These are phyloP conservation scores for Dromas ardeola DNA, from an alignment of 2,113 vertebrate species.

Conservation along the genomic window DNA sequence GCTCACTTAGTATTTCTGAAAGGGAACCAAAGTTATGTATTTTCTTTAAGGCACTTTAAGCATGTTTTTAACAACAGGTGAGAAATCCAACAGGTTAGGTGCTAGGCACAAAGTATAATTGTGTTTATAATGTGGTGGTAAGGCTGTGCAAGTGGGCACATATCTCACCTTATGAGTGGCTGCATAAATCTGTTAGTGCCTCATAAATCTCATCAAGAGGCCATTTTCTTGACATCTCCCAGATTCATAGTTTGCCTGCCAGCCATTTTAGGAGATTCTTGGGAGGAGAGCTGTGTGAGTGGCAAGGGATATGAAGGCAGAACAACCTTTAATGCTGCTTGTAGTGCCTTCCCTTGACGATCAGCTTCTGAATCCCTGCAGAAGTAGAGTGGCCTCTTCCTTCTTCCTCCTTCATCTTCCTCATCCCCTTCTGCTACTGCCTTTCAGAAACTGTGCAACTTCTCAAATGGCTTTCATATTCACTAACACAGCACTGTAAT, in stretches of 20 bases:
- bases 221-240: not conserved
- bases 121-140: not conserved
- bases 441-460: not conserved
- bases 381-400: not conserved
- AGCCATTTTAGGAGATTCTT: not conserved
- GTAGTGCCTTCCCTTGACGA: not conserved
- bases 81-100: not conserved
- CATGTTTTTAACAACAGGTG: not conserved
- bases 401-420: slow-evolving; percentile 18
- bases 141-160: not conserved
- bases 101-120: not conserved
- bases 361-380: not conserved
- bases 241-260: not conserved
- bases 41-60: not conserved
- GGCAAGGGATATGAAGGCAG: not conserved
- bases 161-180: not conserved
- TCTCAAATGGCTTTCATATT: not conserved
- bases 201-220: not conserved
- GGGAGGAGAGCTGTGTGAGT: not conserved
- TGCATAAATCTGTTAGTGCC: not conserved
- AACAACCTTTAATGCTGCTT: not conserved
- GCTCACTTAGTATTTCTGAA: not conserved
- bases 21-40: not conserved
- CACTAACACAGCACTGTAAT: not conserved
- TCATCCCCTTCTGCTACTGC: not conserved